Percentiles rank a stretch among this genome's conserved stretches.
phyloP scores from a whole-genome alignment of 2,797 vertebrate species.

The Mormyrus hasselquistii region DNA sequence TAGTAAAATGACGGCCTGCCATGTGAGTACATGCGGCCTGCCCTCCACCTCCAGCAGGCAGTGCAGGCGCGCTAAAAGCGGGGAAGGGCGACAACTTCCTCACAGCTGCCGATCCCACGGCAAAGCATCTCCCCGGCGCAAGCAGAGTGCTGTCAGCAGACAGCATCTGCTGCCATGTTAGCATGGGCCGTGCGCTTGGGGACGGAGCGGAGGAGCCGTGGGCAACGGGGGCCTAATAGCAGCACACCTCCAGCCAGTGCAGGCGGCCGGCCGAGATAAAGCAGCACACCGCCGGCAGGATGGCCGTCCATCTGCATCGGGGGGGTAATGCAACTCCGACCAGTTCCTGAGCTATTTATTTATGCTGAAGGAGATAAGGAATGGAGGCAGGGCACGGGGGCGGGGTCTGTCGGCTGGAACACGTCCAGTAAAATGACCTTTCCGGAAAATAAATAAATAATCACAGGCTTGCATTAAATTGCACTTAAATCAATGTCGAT shows the following conservation, averaged over 20 bases:
- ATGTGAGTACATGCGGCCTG: background rate
- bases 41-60: background rate
- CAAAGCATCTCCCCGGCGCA: background rate
- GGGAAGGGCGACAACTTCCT: background rate
- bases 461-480: slow-evolving; percentile 18
- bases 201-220: no score
- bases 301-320: background rate
- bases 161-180: background rate
- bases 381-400: background rate
- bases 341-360: background rate
- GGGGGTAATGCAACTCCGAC: background rate
- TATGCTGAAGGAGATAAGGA: background rate
- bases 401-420: background rate
- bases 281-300: background rate
- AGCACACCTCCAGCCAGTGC: background rate
- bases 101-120: background rate
- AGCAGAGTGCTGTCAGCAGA: background rate
- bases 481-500: slow-evolving; percentile 21
- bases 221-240: background rate
- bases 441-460: slow-evolving; percentile 19
- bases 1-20: background rate
- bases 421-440: slow-evolving; percentile 22
- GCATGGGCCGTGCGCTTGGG: background rate
- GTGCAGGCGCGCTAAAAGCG: background rate
- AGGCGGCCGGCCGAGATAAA: background rate